Evolutionary conservation across 2,888 invertebrate genomes (phyloP).

Genomic region (Lamellibrachia columna): DNA sequence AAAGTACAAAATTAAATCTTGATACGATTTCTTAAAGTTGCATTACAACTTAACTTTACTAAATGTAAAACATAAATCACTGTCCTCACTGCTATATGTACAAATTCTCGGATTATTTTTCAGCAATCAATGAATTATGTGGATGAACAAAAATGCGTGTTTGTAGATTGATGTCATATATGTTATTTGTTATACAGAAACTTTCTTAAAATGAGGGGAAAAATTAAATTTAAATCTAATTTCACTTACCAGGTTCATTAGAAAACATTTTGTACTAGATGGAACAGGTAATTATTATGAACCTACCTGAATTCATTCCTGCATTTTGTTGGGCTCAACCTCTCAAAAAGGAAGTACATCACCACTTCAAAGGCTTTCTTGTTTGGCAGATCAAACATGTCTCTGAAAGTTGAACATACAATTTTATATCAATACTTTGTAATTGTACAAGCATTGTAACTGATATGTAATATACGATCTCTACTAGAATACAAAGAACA

Average conservation of each 20-base stretch:
- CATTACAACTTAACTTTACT: no score
- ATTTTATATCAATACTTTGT: not conserved
- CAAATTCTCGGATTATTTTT: no score
- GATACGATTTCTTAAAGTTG: no score
- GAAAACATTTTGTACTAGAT: not conserved
- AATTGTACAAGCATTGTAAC: not conserved
- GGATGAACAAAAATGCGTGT: no score
- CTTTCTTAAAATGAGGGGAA: no score
- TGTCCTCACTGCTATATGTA: no score
- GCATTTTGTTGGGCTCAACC: slow-evolving; percentile 56
- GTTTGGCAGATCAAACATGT: slow-evolving; percentile 63
- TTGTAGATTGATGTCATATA: no score
- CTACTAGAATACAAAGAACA: not conserved
- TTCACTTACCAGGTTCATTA: no score
- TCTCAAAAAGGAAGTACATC: slow-evolving; percentile 58
- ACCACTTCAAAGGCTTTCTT: slow-evolving; percentile 61
- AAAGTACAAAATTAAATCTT: not conserved
- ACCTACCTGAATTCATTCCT: slow-evolving; percentile 60
- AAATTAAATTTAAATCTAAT: no score
- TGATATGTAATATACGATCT: not conserved
- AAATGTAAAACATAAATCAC: no score
- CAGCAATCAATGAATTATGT: no score
- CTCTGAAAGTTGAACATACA: slow-evolving; percentile 45
- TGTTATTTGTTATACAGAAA: no score
- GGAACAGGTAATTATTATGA: not conserved